These are phyloP conservation scores for Serripes groenlandicus DNA, from an alignment of 2,888 invertebrate genomes.

Conservation along the genomic window DNA sequence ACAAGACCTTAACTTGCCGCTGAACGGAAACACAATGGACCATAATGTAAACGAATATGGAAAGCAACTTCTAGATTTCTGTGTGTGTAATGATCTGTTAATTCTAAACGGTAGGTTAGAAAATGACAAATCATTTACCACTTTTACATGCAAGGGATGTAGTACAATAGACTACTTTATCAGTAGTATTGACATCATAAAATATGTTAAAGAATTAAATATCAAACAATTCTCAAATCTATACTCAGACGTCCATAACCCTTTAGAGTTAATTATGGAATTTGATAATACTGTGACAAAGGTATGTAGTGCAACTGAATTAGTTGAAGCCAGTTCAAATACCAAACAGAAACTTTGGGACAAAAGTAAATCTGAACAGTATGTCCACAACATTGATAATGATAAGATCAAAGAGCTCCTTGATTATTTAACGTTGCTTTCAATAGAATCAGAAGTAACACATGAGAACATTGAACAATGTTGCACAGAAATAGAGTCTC, in stretches of 20 bases:
- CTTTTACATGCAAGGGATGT: constrained; percentile 5
- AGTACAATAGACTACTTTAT: constrained; percentile 16
- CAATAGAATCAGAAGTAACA: constrained; percentile 5
- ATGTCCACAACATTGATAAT: constrained; percentile 4
- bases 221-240: constrained; percentile 1
- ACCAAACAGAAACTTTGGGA: neutral
- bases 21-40: constrained; percentile 10
- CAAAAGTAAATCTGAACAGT: constrained; percentile 8
- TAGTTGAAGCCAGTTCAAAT: no score
- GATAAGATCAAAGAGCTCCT: neutral
- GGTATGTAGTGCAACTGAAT: no score
- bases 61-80: constrained; percentile 12
- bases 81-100: constrained; percentile 12
- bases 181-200: neutral
- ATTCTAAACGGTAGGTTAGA: constrained; percentile 7
- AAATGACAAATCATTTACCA: neutral
- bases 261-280: neutral
- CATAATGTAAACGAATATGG: constrained; percentile 5
- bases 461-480: neutral
- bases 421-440: neutral
- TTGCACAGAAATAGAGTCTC: neutral
- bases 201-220: neutral
- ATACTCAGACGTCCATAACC: constrained; percentile 9
- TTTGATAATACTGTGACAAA: no score
- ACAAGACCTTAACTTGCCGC: neutral